Evolutionary conservation across 2,113 vertebrate genomes (phyloP), one percentile per base, ranked within the genome.

Genomic region (Spermophilus dauricus): DNA sequence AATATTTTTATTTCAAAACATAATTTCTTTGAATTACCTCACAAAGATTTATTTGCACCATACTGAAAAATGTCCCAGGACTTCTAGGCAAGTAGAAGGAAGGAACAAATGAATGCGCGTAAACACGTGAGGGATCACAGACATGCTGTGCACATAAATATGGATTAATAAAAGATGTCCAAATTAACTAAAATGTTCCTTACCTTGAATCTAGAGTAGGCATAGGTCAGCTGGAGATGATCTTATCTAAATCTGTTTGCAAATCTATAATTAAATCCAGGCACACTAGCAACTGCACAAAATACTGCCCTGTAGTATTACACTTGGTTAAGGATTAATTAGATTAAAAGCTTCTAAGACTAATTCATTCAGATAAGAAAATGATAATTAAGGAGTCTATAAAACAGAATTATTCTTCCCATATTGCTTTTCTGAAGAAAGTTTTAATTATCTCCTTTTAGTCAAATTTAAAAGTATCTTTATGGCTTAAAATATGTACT

Each of bases 261-360:
- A 96, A 98, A 97, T 96, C 84, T 75, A 77, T 94, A 97, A 91
- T 96, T 97, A 96, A 97, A 97, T 94, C 75, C 91, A 86, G 53
- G 69, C 13, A 84, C 28, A 72, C n/a, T 92, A 61, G 58, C 69
- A 95, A 95, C 85, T 89, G 75, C 42, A 94, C n/a, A 97, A 96
- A 98, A 97, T 82, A 81, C 86, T 45, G 61, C 73, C 67, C 45
- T 58, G 56, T 92, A 58, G 70, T 91, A 75, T 97, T 97, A 91
- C 9, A 87, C 39, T 94, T 90, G 45, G 48, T 82, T 96, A 83
- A 97, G 92, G 84, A 98, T 97, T 98, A 97, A 97, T 98, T 96
- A 95, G 94, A 97, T 96, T 95, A 96, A 94, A 96, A 96, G 80
- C 78, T 89, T 97, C 96, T 91, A 81, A 96, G n/a, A 85, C 56